Conservation (phyloP, 2,888 invertebrate species). For the Platerodrilus igneus region DNA sequence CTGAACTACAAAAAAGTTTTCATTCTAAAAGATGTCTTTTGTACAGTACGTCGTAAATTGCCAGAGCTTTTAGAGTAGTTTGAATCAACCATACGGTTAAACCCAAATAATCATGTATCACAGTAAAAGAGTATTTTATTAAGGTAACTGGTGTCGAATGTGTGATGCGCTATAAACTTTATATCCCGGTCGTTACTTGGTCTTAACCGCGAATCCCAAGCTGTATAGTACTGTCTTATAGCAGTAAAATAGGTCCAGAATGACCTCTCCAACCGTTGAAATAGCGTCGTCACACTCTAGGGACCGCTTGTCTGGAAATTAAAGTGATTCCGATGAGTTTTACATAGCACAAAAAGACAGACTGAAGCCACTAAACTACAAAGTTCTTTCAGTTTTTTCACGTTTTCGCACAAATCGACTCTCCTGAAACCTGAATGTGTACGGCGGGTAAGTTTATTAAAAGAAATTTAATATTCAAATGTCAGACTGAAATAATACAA, state of each 20-base stretch:
- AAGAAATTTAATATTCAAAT: slow-evolving; percentile 20
- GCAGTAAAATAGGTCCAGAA: slow-evolving; percentile 44
- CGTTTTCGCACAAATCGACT: too few species aligned
- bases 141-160: slow-evolving; percentile 49
- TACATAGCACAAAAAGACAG: slow-evolving; percentile 30
- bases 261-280: slow-evolving; percentile 44
- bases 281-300: slow-evolving; percentile 40
- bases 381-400: too few species aligned
- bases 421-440: too few species aligned
- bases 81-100: slow-evolving; percentile 26
- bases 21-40: too few species aligned
- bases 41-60: slow-evolving; percentile 1
- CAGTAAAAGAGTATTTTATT: slow-evolving; percentile 45
- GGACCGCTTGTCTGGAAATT: slow-evolving; percentile 42
- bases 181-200: slow-evolving; percentile 46
- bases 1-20: too few species aligned
- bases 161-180: slow-evolving; percentile 49
- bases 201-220: slow-evolving; percentile 47
- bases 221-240: slow-evolving; percentile 43
- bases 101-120: slow-evolving; percentile 31
- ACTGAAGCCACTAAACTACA: too few species aligned
- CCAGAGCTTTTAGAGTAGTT: slow-evolving; percentile 22
- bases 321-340: slow-evolving; percentile 37
- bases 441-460: slow-evolving; percentile 22
- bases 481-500: slow-evolving; percentile 34